phyloP scores from a whole-genome alignment of 1,140 invertebrate genomes.

The Drosophila trapezifrons region DNA sequence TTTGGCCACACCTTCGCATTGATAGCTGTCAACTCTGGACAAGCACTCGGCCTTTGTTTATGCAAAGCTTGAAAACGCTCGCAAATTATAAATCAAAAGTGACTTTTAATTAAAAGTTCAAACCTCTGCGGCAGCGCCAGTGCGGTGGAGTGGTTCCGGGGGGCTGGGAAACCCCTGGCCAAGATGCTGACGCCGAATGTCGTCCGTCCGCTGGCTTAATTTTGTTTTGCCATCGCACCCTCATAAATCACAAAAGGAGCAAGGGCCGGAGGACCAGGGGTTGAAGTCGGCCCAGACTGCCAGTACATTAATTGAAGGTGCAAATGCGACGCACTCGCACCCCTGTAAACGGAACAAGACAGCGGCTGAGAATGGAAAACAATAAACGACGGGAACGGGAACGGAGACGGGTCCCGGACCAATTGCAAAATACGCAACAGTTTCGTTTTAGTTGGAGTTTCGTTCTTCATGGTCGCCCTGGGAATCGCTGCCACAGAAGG shows the following conservation, averaged over 20 bases:
- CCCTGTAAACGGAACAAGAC: conserved; percentile 57
- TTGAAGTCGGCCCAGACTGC: conserved; percentile 46
- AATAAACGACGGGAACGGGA: conserved; percentile 51
- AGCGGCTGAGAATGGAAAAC: conserved; percentile 55
- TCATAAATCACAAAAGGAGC: conserved; percentile 78
- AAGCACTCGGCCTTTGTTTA: conserved; percentile 53
- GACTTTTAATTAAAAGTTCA: conserved; percentile 82
- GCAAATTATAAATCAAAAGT: conserved; percentile 80
- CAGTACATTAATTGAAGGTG: conserved; percentile 76
- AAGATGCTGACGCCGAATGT: conserved; percentile 80
- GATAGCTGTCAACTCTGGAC: conserved; percentile 34
- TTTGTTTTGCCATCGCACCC: conserved; percentile 78
- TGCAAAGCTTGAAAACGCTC: conserved; percentile 64
- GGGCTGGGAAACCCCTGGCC: conserved; percentile 23
- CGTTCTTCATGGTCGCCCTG: conserved; percentile 69
- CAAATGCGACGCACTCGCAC: conserved; percentile 78
- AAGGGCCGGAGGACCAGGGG: conserved; percentile 39
- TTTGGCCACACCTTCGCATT: conserved; percentile 28
- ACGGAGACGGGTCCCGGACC: conserved; percentile 30
- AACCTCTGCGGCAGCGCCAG: conserved; percentile 22
- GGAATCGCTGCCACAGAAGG: conserved; percentile 40
- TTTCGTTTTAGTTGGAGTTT: conserved; percentile 50
- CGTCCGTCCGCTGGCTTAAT: conserved; percentile 71
- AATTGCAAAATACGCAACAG: conserved; percentile 81
- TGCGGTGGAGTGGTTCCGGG: not conserved